phyloP scores from a whole-genome alignment of 2,888 invertebrate species.

The Limulus polyphemus region DNA sequence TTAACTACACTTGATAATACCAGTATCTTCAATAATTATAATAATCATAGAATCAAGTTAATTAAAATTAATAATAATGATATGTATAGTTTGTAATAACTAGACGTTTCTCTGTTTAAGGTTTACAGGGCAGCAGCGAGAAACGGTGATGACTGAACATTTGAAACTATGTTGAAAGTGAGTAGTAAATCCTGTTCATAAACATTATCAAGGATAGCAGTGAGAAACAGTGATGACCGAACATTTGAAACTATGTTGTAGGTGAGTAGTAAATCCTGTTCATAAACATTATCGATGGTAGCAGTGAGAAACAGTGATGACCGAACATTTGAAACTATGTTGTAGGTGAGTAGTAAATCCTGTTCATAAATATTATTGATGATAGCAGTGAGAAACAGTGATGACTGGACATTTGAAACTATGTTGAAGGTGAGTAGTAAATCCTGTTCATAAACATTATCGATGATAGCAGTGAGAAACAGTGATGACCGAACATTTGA shows the following conservation, averaged over 20 bases:
- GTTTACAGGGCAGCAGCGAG: constrained; percentile 69
- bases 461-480: constrained; percentile 48
- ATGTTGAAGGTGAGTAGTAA: constrained; percentile 49
- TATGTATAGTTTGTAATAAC: too few species aligned
- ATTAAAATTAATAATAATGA: too few species aligned
- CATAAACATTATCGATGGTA: constrained; percentile 39
- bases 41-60: too few species aligned
- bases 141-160: constrained; percentile 55
- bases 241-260: neutral
- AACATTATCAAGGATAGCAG: neutral
- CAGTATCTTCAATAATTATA: too few species aligned
- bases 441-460: neutral
- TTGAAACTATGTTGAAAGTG: constrained; percentile 59
- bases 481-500: constrained; percentile 58
- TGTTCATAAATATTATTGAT: neutral
- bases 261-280: neutral
- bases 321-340: constrained; percentile 58
- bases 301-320: constrained; percentile 59
- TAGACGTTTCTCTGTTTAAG: too few species aligned
- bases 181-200: constrained; percentile 9
- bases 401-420: constrained; percentile 55
- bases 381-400: constrained; percentile 53
- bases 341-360: constrained; percentile 42
- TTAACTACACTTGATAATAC: too few species aligned
- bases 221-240: too few species aligned